Base-by-base conservation (phyloP, 35 echinoderm and acorn worm genomes). In the Holothuria glaberrima region DNA sequence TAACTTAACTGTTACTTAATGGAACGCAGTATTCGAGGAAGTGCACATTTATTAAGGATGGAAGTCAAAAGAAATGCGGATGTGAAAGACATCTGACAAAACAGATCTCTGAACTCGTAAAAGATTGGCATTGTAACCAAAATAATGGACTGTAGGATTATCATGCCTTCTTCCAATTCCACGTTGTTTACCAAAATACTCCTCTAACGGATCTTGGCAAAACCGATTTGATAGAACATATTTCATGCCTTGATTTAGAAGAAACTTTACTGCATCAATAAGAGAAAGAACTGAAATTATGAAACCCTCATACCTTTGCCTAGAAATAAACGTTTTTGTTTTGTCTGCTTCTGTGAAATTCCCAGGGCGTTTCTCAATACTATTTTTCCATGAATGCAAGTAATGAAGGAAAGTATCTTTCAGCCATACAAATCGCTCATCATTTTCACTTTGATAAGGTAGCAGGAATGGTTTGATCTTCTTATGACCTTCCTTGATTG, bases 201-300 rank as follows among this genome's bases (percentile, higher is more conserved):
- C 58, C 59, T 86, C 83, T 60, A 86, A 34, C 19, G 83, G 83
- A 68, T 86, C 83, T 36, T 86, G 83, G 83, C 58, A 66, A 24
- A 86, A 86, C 30, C 30, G 45, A 29, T 82, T 59, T 56, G 44
- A 56, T 54, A 66, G 59, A 65, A 86, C 62, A 86, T 60, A 86
- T 58, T 86, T 13, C 30, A 61, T 59, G 7, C 83, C 16, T 27
- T 66, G 50, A 35, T 48, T 32, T 32, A 66, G 34, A 19, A 86
- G 83, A 82, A 82, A 82, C 79, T 69, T 69, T 27, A 69, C 66
- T 69, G 66, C 25, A 69, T 69, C 66, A 69, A 69, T 30, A 29
- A 82, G 79, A 4, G 83, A 68, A 65, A 21, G n/a, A 68, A 63
- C 59, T 25, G 31, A 60, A 38, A 63, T 86, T 34, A 60, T 44